Evolutionary conservation across 1,140 invertebrate genomes (phyloP).

Genomic region (Drosophila ercepeae): DNA sequence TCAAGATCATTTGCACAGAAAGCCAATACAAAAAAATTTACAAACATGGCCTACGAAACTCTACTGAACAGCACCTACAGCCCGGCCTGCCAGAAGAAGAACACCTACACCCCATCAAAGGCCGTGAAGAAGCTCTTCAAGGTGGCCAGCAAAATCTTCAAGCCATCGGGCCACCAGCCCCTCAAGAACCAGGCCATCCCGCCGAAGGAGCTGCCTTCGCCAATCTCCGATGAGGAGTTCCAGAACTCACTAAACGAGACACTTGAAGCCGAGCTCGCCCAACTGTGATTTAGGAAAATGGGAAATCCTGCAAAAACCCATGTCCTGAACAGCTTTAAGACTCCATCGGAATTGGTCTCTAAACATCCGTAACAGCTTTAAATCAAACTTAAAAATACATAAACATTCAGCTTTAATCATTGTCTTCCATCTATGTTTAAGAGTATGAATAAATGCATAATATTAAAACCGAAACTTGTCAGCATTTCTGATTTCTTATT

Average conservation of each 20-base stretch:
- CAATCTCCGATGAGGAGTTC: constrained; percentile 22
- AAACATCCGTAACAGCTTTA: constrained; percentile 53
- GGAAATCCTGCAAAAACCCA: constrained; percentile 5
- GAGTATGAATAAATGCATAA: constrained; percentile 32
- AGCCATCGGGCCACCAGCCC: constrained; percentile 18
- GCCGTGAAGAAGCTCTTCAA: constrained; percentile 49
- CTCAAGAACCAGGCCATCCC: constrained; percentile 7
- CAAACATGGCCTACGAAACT: constrained; percentile 54
- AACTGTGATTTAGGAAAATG: constrained; percentile 37
- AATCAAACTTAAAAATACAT: constrained; percentile 22
- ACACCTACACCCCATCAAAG: constrained; percentile 22
- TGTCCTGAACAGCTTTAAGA: constrained; percentile 40
- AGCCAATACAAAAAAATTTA: not conserved
- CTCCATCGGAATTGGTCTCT: constrained; percentile 43
- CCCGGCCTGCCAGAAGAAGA: constrained; percentile 27
- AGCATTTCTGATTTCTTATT: constrained; percentile 27
- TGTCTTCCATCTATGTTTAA: constrained; percentile 56
- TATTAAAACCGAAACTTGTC: constrained; percentile 30
- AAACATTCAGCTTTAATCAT: constrained; percentile 39
- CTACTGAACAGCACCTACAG: constrained; percentile 29
- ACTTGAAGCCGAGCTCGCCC: constrained; percentile 29
- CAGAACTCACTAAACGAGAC: constrained; percentile 40
- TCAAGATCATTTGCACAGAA: constrained; percentile 8
- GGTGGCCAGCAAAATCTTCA: constrained; percentile 42
- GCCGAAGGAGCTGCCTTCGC: constrained; percentile 4